Conservation (phyloP, 2,797 vertebrate genomes). For the Sebastes steindachneri region DNA sequence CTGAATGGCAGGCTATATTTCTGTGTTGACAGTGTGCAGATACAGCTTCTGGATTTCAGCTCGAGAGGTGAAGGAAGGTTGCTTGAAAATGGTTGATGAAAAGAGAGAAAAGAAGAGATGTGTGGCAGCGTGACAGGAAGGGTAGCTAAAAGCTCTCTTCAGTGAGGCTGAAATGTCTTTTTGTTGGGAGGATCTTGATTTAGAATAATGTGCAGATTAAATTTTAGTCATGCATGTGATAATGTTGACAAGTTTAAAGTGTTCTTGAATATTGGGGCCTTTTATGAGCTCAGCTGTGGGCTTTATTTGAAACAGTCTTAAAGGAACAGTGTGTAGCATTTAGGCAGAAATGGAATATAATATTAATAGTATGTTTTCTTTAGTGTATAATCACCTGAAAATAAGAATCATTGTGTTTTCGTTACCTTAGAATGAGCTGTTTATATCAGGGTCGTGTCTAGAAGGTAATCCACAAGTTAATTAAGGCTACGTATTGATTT, state of each 20-base stretch:
- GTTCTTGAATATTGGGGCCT: not conserved
- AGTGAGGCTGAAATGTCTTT: not conserved
- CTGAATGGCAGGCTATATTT: conserved; percentile 10
- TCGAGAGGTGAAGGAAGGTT: conserved; percentile 19
- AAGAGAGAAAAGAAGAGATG: not conserved
- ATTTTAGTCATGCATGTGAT: not conserved
- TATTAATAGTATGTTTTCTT: no score
- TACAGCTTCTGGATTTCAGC: conserved; percentile 13
- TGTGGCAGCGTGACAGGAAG: not conserved
- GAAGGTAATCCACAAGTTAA: no score
- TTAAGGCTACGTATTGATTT: no score
- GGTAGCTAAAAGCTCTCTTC: not conserved
- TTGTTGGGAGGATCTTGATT: not conserved
- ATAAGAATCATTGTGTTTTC: no score
- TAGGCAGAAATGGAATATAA: no score
- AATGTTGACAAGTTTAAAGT: not conserved
- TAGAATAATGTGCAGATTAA: not conserved
- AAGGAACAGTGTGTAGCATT: no score
- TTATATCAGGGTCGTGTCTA: no score
- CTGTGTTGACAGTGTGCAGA: conserved; percentile 30
- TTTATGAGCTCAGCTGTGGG: not conserved
- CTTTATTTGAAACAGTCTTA: not conserved
- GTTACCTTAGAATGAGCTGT: accelerated
- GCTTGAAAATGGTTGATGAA: not conserved
- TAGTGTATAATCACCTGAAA: no score